phyloP scores from a whole-genome alignment of 2,113 vertebrate species.

The Oreotrochilus melanogaster region DNA sequence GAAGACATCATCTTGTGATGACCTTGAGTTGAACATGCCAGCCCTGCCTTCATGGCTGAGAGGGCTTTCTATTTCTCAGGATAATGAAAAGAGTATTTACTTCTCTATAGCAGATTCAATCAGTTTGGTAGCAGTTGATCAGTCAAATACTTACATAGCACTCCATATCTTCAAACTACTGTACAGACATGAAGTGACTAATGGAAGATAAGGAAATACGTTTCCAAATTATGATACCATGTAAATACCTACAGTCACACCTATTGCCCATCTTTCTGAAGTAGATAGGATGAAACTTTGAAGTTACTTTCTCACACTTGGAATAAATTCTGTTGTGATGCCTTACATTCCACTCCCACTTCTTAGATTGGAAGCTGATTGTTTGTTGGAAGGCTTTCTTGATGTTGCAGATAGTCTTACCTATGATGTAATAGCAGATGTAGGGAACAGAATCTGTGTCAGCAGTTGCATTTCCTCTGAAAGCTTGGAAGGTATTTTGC shows the following conservation, averaged over 20 bases:
- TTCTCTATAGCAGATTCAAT: not conserved
- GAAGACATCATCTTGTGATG: not conserved
- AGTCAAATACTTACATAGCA: not conserved
- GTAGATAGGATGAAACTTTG: not conserved
- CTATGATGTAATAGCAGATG: not conserved
- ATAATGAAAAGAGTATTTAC: not conserved
- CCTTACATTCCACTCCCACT: not conserved
- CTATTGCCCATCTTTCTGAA: not conserved
- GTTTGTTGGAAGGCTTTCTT: not conserved
- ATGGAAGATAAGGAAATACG: not conserved
- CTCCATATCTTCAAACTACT: not conserved
- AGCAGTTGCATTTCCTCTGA: slow-evolving; percentile 1
- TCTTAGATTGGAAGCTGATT: not conserved
- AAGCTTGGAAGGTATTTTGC: not conserved
- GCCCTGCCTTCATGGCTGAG: not conserved
- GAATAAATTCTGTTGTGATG: not conserved
- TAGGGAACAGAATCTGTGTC: not conserved
- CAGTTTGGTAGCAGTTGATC: not conserved
- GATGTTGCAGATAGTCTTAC: not conserved
- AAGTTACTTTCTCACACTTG: not conserved
- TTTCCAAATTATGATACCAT: not conserved
- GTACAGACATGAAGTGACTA: not conserved
- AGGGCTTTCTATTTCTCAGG: not conserved
- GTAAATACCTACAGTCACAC: not conserved
- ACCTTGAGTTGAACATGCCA: not conserved